Conservation (phyloP, 2,888 invertebrate species). For the Drepanosiphum platanoidis region DNA sequence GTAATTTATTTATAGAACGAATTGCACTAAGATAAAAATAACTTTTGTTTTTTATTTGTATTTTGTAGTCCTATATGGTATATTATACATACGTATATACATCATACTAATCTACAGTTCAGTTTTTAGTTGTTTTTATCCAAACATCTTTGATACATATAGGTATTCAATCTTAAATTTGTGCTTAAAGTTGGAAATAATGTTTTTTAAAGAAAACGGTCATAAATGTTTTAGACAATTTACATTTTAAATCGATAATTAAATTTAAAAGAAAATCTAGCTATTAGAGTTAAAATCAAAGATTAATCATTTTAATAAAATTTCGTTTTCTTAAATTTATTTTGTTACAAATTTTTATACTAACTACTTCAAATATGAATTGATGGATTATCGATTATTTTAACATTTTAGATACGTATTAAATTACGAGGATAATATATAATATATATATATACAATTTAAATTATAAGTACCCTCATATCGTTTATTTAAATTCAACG, state of each 20-base stretch:
- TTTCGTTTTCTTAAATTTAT: not conserved
- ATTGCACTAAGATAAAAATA: too few relatives aligned
- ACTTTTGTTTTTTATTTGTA: too few relatives aligned
- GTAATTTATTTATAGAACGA: too few relatives aligned
- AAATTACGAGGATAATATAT: not conserved
- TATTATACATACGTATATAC: too few relatives aligned
- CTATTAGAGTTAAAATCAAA: not conserved
- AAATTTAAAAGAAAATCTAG: not conserved
- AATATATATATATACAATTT: not conserved
- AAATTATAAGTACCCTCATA: too few relatives aligned
- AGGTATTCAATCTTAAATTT: not conserved
- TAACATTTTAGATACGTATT: not conserved
- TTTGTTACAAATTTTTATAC: too few relatives aligned
- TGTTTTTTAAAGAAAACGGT: not conserved
- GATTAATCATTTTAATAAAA: not conserved
- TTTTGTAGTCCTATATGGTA: too few relatives aligned
- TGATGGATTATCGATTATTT: too few relatives aligned
- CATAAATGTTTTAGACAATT: not conserved
- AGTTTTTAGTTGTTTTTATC: not conserved
- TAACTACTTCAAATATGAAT: too few relatives aligned
- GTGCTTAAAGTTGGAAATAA: not conserved
- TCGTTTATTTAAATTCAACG: too few relatives aligned
- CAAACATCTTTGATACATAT: not conserved
- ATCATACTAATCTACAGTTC: too few relatives aligned
- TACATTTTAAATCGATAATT: too few relatives aligned